Evolutionary conservation across 2,888 invertebrate species (phyloP), one percentile per base, ranked within the genome.

Genomic region (Sicus ferrugineus): DNA sequence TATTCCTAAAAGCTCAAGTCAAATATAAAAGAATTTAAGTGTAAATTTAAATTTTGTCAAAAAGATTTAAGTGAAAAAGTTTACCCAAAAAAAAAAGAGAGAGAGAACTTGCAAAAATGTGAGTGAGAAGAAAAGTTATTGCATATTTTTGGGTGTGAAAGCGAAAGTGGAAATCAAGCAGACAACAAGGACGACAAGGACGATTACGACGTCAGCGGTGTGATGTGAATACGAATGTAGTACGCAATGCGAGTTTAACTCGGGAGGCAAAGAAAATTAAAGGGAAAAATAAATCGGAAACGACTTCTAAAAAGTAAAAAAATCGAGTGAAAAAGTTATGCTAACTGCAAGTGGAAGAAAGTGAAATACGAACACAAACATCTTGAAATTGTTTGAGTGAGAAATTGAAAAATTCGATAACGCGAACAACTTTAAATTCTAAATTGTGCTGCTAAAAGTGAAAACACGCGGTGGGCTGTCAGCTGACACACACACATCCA

Each of bases 201-300:
- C 73, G 72, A 68, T 58, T 69, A 74, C 75, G 73, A 73, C 66
- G 67, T 61, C 70, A 73, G 67, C 62, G 65, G 73, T 74, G 77
- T 73, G 73, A 74, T 75, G 75, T 62, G 56, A 26, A 31, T 34
- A 46, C 38, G 42, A 38, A 54, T 52, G 14, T 19, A 23, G 31
- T 59, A 54, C 34, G 23, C 50, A 42, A 23, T 16, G 58, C 46
- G 26, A 61, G 31, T 38, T 30, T 30, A 31, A 31, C 56, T 23
- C 28, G 23, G 11, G 50, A 21, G 19, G 23, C 11, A 3, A 68
- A 50, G 61, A 28, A 58, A 48, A 14, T 38, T 11, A 50, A 16
- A 64, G 50, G 48, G 23, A 56, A 52, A 30, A 38, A 21, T 6
- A 30, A 62, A 28, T 5, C 58, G 38, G 38, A 48, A 30, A 9